Conservation (phyloP, 2,888 invertebrate species). For the Eupeodes latifasciatus region DNA sequence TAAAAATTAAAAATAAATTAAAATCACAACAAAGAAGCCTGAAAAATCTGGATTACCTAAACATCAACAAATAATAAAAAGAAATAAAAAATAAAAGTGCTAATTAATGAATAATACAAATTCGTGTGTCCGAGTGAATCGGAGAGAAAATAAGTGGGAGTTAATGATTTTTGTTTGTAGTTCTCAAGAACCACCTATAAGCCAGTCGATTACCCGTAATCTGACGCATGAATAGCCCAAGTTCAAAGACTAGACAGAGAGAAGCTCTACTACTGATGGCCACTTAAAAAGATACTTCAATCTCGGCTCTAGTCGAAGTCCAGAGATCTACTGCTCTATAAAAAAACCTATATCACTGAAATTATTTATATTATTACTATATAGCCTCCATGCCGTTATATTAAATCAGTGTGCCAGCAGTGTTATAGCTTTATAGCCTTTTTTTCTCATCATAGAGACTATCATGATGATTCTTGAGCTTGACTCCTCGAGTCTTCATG, state of each 20-base stretch:
- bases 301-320: background rate
- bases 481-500: background rate
- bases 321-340: background rate
- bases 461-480: background rate
- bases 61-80: constrained; percentile 2
- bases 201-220: constrained; percentile 43
- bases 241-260: background rate
- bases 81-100: constrained; percentile 25
- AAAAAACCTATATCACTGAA: constrained; percentile 33
- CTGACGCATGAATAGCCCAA: constrained; percentile 32
- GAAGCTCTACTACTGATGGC: background rate
- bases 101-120: constrained; percentile 38
- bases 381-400: constrained; percentile 36
- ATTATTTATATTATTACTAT: constrained; percentile 28
- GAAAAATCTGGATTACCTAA: constrained; percentile 6
- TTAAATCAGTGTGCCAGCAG: constrained; percentile 35
- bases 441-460: background rate
- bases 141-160: background rate
- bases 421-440: background rate
- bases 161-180: constrained; percentile 7
- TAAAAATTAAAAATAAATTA: background rate
- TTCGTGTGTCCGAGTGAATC: background rate
- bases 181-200: constrained; percentile 2
- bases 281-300: constrained; percentile 35
- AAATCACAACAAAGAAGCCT: constrained; percentile 22